phyloP scores from a whole-genome alignment of 2,888 invertebrate species.

The Orthonychiurus folsomi region DNA sequence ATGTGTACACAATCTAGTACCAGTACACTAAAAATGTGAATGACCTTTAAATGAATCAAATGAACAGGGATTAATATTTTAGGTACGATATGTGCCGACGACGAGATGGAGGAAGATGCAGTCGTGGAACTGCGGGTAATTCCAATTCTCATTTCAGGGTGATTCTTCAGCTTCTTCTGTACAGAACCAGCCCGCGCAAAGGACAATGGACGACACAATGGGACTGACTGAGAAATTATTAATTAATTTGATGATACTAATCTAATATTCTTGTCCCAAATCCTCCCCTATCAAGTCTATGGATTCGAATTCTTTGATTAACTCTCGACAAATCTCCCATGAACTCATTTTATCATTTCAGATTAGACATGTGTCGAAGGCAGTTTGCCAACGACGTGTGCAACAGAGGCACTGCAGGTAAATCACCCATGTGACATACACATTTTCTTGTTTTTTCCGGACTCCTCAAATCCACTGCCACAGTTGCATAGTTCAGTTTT shows the following conservation, averaged over 20 bases:
- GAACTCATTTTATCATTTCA: slow-evolving; percentile 46
- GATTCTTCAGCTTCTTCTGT: slow-evolving; percentile 1
- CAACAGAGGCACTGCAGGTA: slow-evolving; percentile 98
- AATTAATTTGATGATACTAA: too few relatives aligned
- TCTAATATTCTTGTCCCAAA: too few relatives aligned
- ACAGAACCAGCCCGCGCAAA: not conserved
- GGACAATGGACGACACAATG: not conserved
- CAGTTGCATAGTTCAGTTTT: too few relatives aligned
- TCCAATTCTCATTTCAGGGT: slow-evolving; percentile 18
- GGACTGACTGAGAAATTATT: not conserved
- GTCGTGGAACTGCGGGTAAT: slow-evolving; percentile 97
- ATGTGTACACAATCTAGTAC: too few relatives aligned
- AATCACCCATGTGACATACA: slow-evolving; percentile 11
- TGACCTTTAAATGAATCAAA: too few relatives aligned
- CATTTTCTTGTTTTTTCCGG: not conserved
- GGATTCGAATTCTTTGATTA: not conserved
- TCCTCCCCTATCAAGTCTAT: too few relatives aligned
- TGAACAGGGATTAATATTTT: slow-evolving; percentile 45
- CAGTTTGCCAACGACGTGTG: slow-evolving; percentile 87
- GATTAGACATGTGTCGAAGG: slow-evolving; percentile 98
- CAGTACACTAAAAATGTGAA: too few relatives aligned
- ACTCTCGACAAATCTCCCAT: not conserved
- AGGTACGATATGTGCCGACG: slow-evolving; percentile 98
- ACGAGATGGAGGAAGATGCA: slow-evolving; percentile 92
- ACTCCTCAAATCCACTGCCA: not conserved